These are phyloP conservation scores for Tetragonula carbonaria DNA, from an alignment of 2,888 invertebrate genomes.

Conservation along the genomic window DNA sequence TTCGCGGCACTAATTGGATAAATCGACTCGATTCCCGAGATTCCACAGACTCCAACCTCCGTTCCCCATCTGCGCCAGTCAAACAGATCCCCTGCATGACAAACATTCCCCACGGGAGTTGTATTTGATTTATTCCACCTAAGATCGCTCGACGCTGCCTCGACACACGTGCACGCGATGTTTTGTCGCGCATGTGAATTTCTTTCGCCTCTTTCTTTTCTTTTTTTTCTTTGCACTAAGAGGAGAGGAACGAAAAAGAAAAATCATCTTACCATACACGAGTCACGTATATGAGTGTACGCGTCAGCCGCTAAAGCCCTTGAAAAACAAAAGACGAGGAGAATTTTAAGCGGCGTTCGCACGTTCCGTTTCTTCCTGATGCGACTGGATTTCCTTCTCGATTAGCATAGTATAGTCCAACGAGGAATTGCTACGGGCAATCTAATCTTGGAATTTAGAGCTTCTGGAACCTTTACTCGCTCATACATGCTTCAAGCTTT, in stretches of 20 bases:
- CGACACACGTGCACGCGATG: neutral
- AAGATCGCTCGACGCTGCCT: neutral
- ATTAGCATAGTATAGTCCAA: constrained; percentile 62
- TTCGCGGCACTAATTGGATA: neutral
- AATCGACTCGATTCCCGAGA: neutral
- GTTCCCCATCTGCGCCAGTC: constrained; percentile 6
- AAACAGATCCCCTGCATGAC: constrained; percentile 19
- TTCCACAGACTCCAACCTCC: neutral
- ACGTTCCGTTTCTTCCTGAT: constrained; percentile 42
- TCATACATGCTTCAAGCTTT: too few species aligned
- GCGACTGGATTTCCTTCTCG: constrained; percentile 48
- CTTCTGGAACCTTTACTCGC: too few species aligned
- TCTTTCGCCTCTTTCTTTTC: neutral
- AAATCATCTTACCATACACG: constrained; percentile 36
- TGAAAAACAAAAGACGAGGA: constrained; percentile 44
- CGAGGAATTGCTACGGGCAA: neutral
- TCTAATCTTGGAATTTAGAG: too few species aligned
- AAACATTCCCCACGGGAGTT: neutral
- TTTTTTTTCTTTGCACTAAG: neutral
- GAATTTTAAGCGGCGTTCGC: constrained; percentile 46
- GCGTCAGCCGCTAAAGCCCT: constrained; percentile 43
- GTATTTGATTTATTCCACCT: constrained; percentile 9
- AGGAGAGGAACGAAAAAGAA: neutral
- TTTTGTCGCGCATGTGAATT: constrained; percentile 26
- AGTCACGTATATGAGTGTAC: constrained; percentile 52